Conservation (phyloP, 2,113 vertebrate species). For the Aptenodytes patagonicus region DNA sequence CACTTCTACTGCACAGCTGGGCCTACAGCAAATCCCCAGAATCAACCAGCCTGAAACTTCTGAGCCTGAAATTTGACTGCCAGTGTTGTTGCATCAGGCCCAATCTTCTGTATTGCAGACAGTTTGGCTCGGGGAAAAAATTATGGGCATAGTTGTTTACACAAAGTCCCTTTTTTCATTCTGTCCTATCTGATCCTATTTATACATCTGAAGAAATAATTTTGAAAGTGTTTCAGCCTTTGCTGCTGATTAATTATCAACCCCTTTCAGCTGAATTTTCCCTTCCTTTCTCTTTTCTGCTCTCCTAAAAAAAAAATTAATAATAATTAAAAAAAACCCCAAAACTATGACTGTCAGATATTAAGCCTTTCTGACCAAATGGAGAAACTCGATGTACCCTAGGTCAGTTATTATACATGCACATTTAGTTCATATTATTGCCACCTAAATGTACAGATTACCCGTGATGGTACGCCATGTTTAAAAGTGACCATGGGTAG, state of each 20-base stretch:
- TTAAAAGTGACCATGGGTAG: background rate
- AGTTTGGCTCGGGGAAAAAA: background rate
- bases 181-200: background rate
- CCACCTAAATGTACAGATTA: background rate
- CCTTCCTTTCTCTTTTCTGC: background rate
- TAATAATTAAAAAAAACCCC: background rate
- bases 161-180: background rate
- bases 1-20: background rate
- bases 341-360: background rate
- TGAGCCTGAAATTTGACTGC: slow-evolving; percentile 12
- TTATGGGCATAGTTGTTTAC: background rate
- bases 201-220: background rate
- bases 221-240: background rate
- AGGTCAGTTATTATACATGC: background rate
- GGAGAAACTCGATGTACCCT: background rate
- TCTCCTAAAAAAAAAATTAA: background rate
- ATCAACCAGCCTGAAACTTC: slow-evolving; percentile 10
- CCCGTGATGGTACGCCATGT: fast-evolving
- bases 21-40: background rate
- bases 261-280: background rate
- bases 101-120: background rate
- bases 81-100: background rate
- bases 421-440: background rate
- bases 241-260: background rate
- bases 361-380: background rate